These are phyloP conservation scores for Apaloderma vittatum DNA, from an alignment of 2,113 vertebrate species.

Conservation along the genomic window DNA sequence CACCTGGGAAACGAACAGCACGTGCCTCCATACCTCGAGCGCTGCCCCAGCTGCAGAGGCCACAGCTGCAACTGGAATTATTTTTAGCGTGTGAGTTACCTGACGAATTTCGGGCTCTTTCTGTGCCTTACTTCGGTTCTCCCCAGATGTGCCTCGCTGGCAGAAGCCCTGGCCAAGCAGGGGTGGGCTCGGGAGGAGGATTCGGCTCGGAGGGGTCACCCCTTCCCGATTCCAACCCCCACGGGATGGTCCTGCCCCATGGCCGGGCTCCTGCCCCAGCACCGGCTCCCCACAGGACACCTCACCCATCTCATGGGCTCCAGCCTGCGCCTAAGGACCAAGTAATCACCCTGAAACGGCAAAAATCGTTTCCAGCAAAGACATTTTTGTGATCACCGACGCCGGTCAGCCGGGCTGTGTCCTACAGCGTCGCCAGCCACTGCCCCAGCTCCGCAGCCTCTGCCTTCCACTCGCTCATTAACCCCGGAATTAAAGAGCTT, in stretches of 20 bases:
- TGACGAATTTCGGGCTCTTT: not conserved
- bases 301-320: not conserved
- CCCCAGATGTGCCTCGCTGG: not conserved
- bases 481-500: not conserved
- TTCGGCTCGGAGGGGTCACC: too few species aligned
- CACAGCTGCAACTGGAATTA: rapidly evolving
- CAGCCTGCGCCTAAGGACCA: too few species aligned
- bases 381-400: rapidly evolving
- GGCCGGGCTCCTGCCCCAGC: not conserved
- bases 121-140: not conserved
- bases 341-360: not conserved
- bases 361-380: rapidly evolving
- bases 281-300: not conserved
- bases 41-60: not conserved
- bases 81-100: not conserved
- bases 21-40: rapidly evolving
- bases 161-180: not conserved
- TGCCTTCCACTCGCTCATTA: not conserved
- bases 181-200: too few species aligned
- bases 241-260: not conserved
- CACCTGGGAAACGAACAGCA: not conserved
- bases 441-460: not conserved
- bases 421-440: rapidly evolving
- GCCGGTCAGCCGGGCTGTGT: not conserved
- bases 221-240: too few species aligned